phyloP scores from a whole-genome alignment of 2,797 vertebrate species.

The Mallotus villosus region DNA sequence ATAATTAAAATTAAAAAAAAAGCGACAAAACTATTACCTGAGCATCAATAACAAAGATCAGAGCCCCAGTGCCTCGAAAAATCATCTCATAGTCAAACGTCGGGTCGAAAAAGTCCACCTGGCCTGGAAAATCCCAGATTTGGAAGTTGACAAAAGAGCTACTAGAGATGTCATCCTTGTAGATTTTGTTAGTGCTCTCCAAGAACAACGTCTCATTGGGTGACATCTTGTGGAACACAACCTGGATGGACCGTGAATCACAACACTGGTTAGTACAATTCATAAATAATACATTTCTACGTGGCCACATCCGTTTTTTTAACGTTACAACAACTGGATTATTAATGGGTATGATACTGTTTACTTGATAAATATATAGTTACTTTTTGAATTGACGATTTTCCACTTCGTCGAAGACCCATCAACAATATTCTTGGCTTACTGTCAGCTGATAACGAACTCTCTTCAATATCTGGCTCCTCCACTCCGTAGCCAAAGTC shows the following conservation, averaged over 20 bases:
- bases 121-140: constrained; percentile 99
- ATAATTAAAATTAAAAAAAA: too few relatives aligned
- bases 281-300: too few relatives aligned
- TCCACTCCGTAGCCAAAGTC: constrained; percentile 96
- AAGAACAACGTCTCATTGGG: constrained; percentile 98
- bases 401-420: constrained; percentile 95
- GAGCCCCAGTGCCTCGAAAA: constrained; percentile 96
- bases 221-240: constrained; percentile 99
- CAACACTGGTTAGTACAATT: too few relatives aligned
- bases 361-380: neutral
- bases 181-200: constrained; percentile 99
- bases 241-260: constrained; percentile 67
- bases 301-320: too few relatives aligned
- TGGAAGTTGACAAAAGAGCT: constrained; percentile 99
- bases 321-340: too few relatives aligned
- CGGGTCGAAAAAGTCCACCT: constrained; percentile 98
- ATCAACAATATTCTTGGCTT: constrained; percentile 95
- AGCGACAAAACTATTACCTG: constrained; percentile 79
- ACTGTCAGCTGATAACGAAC: constrained; percentile 81
- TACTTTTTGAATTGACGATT: constrained; percentile 99
- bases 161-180: constrained; percentile 99
- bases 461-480: constrained; percentile 89
- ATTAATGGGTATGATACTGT: too few relatives aligned
- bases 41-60: constrained; percentile 99
- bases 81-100: constrained; percentile 99